These are phyloP conservation scores for Echeneis naucrates DNA, from an alignment of 2,797 vertebrate genomes.

Conservation along the genomic window DNA sequence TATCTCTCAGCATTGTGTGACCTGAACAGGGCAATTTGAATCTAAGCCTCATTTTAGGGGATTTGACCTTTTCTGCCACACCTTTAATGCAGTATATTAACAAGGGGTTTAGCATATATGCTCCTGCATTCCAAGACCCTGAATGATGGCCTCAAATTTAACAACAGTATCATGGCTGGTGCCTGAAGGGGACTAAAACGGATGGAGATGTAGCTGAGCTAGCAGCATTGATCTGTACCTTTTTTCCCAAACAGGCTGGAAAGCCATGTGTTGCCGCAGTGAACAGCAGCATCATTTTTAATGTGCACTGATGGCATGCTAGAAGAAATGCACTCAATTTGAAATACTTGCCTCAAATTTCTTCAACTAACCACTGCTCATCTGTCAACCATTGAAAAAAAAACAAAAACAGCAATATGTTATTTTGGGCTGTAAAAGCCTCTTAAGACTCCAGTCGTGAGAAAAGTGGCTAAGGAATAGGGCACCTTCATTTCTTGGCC, in stretches of 20 bases:
- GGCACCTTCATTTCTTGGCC: neutral
- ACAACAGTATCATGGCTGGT: neutral
- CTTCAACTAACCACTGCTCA: neutral
- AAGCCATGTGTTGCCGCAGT: neutral
- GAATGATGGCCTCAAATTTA: constrained; percentile 23
- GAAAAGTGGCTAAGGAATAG: neutral
- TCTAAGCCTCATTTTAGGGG: constrained; percentile 7
- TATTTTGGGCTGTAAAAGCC: constrained; percentile 6
- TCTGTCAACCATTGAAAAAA: neutral
- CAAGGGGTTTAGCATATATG: neutral
- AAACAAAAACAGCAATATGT: neutral
- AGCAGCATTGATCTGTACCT: neutral
- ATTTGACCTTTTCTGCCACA: constrained; percentile 16
- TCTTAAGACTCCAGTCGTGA: neutral
- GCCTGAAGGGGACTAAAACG: constrained; percentile 41
- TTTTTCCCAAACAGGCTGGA: neutral
- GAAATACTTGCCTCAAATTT: neutral
- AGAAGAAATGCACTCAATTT: neutral
- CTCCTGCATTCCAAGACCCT: constrained; percentile 3
- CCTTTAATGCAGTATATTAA: neutral
- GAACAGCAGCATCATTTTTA: neutral
- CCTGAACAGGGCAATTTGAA: neutral
- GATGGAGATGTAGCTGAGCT: constrained; percentile 29
- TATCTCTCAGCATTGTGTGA: neutral
- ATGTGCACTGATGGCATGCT: neutral